Percentiles rank a stretch among this genome's conserved stretches.
Evolutionary conservation across 2,113 vertebrate species (phyloP).

Genomic region (Urocynchramus pylzowi): DNA sequence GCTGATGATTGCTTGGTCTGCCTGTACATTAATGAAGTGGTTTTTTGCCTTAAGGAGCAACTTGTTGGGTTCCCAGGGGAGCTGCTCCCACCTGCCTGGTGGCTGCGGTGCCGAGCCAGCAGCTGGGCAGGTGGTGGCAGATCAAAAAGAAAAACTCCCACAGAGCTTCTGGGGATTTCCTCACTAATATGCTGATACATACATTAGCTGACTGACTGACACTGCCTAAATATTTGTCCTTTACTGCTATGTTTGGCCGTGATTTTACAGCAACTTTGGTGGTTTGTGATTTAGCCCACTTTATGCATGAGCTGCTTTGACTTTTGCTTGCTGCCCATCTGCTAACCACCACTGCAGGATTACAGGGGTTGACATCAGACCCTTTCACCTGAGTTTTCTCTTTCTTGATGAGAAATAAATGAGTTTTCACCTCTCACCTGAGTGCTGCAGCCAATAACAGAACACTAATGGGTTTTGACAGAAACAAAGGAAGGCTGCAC

Average conservation of each 20-base stretch:
- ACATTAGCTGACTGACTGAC: slow-evolving; percentile 54
- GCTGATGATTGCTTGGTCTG: neutral
- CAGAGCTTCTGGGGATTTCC: slow-evolving; percentile 60
- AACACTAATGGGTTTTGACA: neutral
- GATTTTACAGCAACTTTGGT: slow-evolving; percentile 48
- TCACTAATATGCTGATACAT: slow-evolving; percentile 57
- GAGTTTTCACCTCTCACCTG: neutral
- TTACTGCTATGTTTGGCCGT: slow-evolving; percentile 39
- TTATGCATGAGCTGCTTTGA: neutral
- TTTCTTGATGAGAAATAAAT: neutral
- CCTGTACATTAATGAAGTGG: slow-evolving; percentile 15
- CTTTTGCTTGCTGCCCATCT: slow-evolving; percentile 4
- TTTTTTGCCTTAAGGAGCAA: slow-evolving; percentile 31
- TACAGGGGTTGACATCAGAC: neutral
- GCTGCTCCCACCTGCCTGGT: neutral
- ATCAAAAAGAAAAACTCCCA: slow-evolving; percentile 60
- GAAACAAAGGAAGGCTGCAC: neutral
- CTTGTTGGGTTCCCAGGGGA: neutral
- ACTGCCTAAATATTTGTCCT: slow-evolving; percentile 64
- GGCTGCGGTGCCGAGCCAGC: slow-evolving; percentile 6
- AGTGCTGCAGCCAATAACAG: neutral
- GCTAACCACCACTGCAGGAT: neutral
- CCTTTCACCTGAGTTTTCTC: neutral
- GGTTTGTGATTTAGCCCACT: slow-evolving; percentile 19
- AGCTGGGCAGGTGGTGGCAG: slow-evolving; percentile 44